Base-by-base conservation (phyloP, 1,140 invertebrate genomes). In the Uloborus diversus region DNA sequence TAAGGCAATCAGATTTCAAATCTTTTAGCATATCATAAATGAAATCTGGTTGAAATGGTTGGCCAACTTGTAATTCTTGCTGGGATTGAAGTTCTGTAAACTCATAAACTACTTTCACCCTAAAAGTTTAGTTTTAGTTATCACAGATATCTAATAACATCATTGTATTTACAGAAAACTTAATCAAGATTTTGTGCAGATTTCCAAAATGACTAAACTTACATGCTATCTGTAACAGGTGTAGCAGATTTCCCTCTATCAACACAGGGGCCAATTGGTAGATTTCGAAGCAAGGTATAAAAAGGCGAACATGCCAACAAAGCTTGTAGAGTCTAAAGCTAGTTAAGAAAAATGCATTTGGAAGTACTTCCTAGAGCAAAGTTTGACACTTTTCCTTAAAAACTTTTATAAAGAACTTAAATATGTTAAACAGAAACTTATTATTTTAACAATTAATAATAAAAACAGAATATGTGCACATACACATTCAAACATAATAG, bases 221-320 rank as follows among this genome's bases (percentile, higher is more conserved):
- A 95, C 94, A 97, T 92, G 84, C 92, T 93, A 87, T 96, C 94
- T 83, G 96, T 92, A n/a, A 97, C 92, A 28, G 95, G 95, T 5
- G 94, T 96, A 56, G 91, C 90, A n/a, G 92, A 92, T 32, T 88
- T 87, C 28, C 84, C 85, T 81, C 86, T 87, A 7, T 89, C 90
- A 11, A 90, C 86, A 2, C 89, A 87, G 78, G 86, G 85, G 83
- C 88, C 86, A 69, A 91, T 89, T n/a, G 85, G 83, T 49, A 90
- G 79, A 51, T 92, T 90, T 82, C 91, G 92, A 81, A 98, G 87
- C 84, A 97, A 89, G 88, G 97, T 96, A 85, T 95, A 97, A 88
- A 98, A 95, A 0, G 96, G 94, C 20, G 96, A 94, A 86, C 96
- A 98, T 28, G 94, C 95, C 0, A 98, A 88, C 62, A 98, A 87